Evolutionary conservation across 1,140 invertebrate species (phyloP).

Genomic region (Pseudoatta argentina): DNA sequence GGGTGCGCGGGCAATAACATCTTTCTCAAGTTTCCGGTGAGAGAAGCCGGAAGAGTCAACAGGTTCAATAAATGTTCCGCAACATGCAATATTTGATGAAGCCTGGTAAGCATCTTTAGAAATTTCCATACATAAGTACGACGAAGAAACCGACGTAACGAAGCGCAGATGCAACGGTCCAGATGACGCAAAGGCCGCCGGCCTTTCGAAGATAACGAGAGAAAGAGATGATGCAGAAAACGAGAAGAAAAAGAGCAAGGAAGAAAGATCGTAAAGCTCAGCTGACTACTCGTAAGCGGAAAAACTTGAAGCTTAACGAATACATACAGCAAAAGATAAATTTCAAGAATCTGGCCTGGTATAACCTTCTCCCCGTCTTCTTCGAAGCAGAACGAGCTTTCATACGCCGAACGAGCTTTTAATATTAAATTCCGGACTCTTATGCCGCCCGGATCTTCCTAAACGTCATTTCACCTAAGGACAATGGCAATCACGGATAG

Average conservation of each 20-base stretch:
- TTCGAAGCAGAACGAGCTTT: slow-evolving; percentile 19
- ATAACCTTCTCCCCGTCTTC: slow-evolving; percentile 8
- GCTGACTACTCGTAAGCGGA: slow-evolving; percentile 30
- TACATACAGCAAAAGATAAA: slow-evolving; percentile 72
- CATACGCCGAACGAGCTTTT: slow-evolving; percentile 66
- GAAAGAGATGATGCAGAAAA: neutral
- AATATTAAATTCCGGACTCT: slow-evolving; percentile 75
- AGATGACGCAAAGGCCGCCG: slow-evolving; percentile 55
- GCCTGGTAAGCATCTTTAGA: slow-evolving; percentile 64
- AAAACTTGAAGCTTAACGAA: slow-evolving; percentile 70
- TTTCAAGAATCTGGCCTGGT: slow-evolving; percentile 64
- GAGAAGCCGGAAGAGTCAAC: slow-evolving; percentile 53
- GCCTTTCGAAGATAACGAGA: slow-evolving; percentile 11
- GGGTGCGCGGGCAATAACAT: slow-evolving; percentile 25
- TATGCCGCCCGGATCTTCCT: slow-evolving; percentile 66
- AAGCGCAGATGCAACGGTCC: slow-evolving; percentile 44
- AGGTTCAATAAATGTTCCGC: slow-evolving; percentile 61
- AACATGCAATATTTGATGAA: slow-evolving; percentile 69
- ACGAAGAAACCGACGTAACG: slow-evolving; percentile 62
- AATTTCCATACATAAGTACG: slow-evolving; percentile 46
- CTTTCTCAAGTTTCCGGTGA: slow-evolving; percentile 26
- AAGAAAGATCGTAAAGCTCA: slow-evolving; percentile 24
- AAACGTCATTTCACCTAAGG: slow-evolving; percentile 60
- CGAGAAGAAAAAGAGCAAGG: neutral
- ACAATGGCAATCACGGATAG: slow-evolving; percentile 27